Percentiles rank a stretch among this genome's conserved stretches.
phyloP scores from a whole-genome alignment of 2,888 invertebrate genomes.

The Ommatoiulus sabulosus region DNA sequence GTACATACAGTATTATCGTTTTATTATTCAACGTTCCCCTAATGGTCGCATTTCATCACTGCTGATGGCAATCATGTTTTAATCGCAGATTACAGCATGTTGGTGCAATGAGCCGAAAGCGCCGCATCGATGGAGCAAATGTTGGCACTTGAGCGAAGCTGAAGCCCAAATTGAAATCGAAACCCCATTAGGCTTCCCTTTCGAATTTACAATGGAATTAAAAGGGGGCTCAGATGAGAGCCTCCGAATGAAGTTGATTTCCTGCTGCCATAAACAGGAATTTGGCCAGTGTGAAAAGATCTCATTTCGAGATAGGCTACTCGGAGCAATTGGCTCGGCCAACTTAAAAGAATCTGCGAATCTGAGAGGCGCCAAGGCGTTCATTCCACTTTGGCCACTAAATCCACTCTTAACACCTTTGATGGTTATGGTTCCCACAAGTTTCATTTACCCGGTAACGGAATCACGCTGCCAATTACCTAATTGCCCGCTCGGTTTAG shows the following conservation, averaged over 20 bases:
- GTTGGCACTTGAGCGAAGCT: not conserved
- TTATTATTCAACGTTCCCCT: not conserved
- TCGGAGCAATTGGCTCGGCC: constrained; percentile 28
- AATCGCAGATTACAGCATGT: not conserved
- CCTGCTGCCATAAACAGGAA: constrained; percentile 32
- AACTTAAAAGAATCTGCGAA: constrained; percentile 25
- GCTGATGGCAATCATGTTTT: not conserved
- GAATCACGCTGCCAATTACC: constrained; percentile 40
- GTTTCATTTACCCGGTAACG: constrained; percentile 43
- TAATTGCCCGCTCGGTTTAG: constrained; percentile 40
- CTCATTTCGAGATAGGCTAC: constrained; percentile 37
- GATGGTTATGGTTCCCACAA: constrained; percentile 43
- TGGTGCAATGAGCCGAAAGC: not conserved
- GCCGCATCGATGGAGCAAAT: not conserved
- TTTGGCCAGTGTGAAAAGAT: constrained; percentile 31
- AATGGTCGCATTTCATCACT: not conserved
- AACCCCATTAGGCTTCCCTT: constrained; percentile 8
- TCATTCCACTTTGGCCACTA: constrained; percentile 43
- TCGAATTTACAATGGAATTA: constrained; percentile 35
- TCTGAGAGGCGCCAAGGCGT: constrained; percentile 30
- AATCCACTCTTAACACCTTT: constrained; percentile 43
- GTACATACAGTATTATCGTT: too few relatives aligned
- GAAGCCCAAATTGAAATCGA: constrained; percentile 36
- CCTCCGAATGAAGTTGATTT: constrained; percentile 20
- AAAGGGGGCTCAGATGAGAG: not conserved